Evolutionary conservation across 2,113 vertebrate species (phyloP), one percentile per base, ranked within the genome.

Genomic region (Theristicus caerulescens): DNA sequence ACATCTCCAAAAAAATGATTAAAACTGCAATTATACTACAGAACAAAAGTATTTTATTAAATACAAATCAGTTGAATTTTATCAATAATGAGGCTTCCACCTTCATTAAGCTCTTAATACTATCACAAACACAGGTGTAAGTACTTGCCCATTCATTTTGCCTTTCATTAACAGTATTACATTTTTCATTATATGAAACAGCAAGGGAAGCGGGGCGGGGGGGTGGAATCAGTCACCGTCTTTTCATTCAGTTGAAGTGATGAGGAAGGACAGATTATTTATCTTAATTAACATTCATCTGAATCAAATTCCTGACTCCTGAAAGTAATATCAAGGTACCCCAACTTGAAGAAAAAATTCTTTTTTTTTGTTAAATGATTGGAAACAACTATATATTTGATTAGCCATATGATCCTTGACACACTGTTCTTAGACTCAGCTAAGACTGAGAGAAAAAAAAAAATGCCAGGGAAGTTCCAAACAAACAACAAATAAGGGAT

Each of bases 1-100:
- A 42, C 65, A 66, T 86, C 81, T 95, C 71, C 11, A 82, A 95
- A 87, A 87, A 67, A 85, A 78, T 64, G 2, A 85, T 90, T 88
- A 74, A 93, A 83, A 78, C 32, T 38, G 38, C 69, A 93, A 78
- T 84, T 70, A 94, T 40, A 25, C 38, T 76, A 36, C 18, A 82
- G 90, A 70, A 95, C 36, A 96, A 76, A 87, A 55, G n/a, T 13
- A 83, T 83, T 95, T 91, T 96, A 91, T 76, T 84, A 96, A 92
- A 95, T 86, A 65, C 21, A 85, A 72, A 97, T 80, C 34, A 32
- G 55, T 32, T 70, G 16, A 91, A 69, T 94, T 93, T 88, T 77
- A 93, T 82, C 64, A 94, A 66, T 88, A 94, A 91, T 55, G 44
- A 86, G 42, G 17, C 14, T 87, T 88, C 42, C 34, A 91, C 52